Evolutionary conservation across 1,140 invertebrate species (phyloP).

Genomic region (Scaptomyza pallida): DNA sequence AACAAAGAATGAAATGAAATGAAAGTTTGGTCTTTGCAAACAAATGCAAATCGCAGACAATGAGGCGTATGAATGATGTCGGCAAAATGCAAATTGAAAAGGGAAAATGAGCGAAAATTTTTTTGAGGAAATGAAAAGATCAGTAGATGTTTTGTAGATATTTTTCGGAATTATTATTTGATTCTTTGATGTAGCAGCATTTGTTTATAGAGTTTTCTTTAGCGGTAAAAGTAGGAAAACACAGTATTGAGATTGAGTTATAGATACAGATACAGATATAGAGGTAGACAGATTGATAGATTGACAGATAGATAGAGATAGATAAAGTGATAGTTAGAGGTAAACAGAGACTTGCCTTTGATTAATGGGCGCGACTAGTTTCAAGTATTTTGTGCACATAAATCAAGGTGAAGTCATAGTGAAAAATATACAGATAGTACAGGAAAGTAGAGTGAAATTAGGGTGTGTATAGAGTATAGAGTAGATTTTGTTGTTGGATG

Average conservation of each 20-base stretch:
- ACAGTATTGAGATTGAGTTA: constrained; percentile 54
- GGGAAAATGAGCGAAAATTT: constrained; percentile 34
- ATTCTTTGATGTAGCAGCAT: constrained; percentile 83
- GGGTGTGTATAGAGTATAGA: constrained; percentile 18
- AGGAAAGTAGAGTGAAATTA: constrained; percentile 40
- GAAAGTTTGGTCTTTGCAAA: constrained; percentile 51
- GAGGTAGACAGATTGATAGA: constrained; percentile 29
- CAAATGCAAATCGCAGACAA: constrained; percentile 74
- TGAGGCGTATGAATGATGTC: constrained; percentile 74
- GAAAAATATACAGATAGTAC: constrained; percentile 38
- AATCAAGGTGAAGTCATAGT: constrained; percentile 66
- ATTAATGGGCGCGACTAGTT: constrained; percentile 79
- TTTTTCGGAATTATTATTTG: constrained; percentile 82
- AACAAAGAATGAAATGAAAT: constrained; percentile 72
- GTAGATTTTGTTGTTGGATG: neutral
- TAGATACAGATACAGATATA: constrained; percentile 30
- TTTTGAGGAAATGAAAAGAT: constrained; percentile 46
- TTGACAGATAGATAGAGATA: constrained; percentile 25
- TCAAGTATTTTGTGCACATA: constrained; percentile 68
- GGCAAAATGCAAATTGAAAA: constrained; percentile 56
- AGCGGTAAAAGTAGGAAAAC: constrained; percentile 65
- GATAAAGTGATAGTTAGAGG: constrained; percentile 42
- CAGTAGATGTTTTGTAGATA: constrained; percentile 44
- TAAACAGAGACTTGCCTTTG: constrained; percentile 54
- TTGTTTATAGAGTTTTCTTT: constrained; percentile 70